Base-by-base conservation (phyloP, 2,113 vertebrate species). In the Agelaius tricolor region DNA sequence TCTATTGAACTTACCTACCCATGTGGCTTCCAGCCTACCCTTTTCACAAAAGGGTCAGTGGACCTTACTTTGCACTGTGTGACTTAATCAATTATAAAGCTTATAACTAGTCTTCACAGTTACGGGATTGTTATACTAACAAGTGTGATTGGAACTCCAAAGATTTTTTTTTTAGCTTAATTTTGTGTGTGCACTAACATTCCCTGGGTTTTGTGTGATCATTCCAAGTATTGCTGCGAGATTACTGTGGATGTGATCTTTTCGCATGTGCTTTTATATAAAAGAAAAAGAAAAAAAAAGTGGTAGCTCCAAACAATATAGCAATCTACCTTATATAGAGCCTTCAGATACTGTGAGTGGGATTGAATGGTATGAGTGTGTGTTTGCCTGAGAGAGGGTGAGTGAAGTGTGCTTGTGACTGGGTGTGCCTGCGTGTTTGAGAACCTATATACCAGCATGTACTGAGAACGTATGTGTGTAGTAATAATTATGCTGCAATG, bases 141-240 rank as follows among this genome's bases (percentile, higher is more conserved):
- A 94, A 94, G 97, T 98, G 97, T 98, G 98, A 98, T 98, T 98
- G 98, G 98, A 98, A 98, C 98, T 98, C 99, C 98, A 99, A 99
- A 99, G 99, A 99, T 94, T 87, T 97, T 95, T 97, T 95, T 97
- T 97, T 98, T 97, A 97, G 98, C 97, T 98, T 98, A 97, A 97
- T 98, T 98, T 97, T 95, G 96, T 98, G 98, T 97, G 98, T 98
- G 98, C 98, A 98, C 98, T 99, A 98, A 98, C 98, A 98, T 99
- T 99, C 98, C 98, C 98, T 98, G 98, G 97, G 94, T 98, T 98
- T 98, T 96, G 98, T 98, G 98, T 98, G 98, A 98, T 98, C 98
- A 98, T 98, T 98, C 98, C 66, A 79, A 98, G 97, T 98, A 98
- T 98, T 98, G 98, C 98, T 98, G 98, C 97, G 76, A 98, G 98